Conservation (phyloP, 2,888 invertebrate genomes). For the Druceiella hillmani region DNA sequence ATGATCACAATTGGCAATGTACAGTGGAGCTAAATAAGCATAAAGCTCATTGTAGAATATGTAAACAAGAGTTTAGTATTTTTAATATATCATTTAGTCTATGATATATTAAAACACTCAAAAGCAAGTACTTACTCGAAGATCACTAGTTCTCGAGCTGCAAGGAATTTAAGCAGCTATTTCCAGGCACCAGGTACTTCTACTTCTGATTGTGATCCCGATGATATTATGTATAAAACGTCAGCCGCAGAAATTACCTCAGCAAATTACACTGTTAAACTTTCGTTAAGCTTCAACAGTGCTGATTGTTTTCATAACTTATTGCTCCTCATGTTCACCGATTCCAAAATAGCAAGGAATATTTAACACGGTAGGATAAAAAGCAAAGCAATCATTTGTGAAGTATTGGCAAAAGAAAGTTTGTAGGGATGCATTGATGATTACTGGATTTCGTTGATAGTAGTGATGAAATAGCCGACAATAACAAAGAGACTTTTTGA, state of each 20-base stretch:
- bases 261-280: constrained; percentile 3
- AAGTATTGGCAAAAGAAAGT: constrained; percentile 5
- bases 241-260: constrained; percentile 7
- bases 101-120: constrained; percentile 11
- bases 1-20: constrained; percentile 9
- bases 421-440: too few species aligned
- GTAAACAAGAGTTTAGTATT: constrained; percentile 12
- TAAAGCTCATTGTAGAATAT: constrained; percentile 14
- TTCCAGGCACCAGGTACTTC: constrained; percentile 7
- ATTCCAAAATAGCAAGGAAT: constrained; percentile 6
- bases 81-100: constrained; percentile 11
- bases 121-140: constrained; percentile 12
- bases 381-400: constrained; percentile 4
- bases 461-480: too few species aligned
- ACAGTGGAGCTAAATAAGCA: constrained; percentile 12
- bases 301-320: constrained; percentile 7
- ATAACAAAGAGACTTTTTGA: too few species aligned
- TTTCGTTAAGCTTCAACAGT: constrained; percentile 10
- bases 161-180: constrained; percentile 5
- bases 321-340: constrained; percentile 3
- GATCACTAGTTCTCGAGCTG: constrained; percentile 4
- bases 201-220: constrained; percentile 8
- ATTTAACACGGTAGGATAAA: constrained; percentile 4
- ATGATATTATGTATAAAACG: too few species aligned
- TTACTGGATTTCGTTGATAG: too few species aligned